A percentile compares a stretch with the other conserved stretches of the same genome.
Evolutionary conservation across 2,888 invertebrate species (phyloP).

Genomic region (Nowickia ferox): DNA sequence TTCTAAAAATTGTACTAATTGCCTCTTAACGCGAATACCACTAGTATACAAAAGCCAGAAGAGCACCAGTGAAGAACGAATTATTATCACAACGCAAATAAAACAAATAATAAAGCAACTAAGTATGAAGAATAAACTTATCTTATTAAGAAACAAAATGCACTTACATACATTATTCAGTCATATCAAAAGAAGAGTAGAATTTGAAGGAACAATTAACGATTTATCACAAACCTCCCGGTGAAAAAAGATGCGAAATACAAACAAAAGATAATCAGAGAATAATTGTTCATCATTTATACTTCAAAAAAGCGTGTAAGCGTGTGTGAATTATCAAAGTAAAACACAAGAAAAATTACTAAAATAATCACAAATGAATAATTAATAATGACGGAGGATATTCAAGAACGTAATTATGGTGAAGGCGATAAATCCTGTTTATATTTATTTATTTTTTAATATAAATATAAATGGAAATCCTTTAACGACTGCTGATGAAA

Average conservation of each 20-base stretch:
- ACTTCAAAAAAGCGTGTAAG: background rate
- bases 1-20: too few species aligned
- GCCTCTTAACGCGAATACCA: too few species aligned
- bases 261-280: background rate
- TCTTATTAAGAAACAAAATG: too few species aligned
- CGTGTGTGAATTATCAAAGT: background rate
- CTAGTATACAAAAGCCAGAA: too few species aligned
- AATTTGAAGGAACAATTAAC: too few species aligned
- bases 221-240: too few species aligned
- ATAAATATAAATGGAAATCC: background rate
- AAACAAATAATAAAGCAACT: too few species aligned
- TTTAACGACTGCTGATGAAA: background rate
- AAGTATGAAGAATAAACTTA: too few species aligned
- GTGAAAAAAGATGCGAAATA: background rate
- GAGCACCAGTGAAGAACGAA: too few species aligned
- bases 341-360: background rate
- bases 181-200: too few species aligned
- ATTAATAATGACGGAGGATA: slow-evolving; percentile 21
- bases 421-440: background rate
- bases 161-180: too few species aligned
- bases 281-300: background rate
- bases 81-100: too few species aligned
- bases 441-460: background rate
- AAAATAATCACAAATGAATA: background rate
- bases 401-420: background rate